Evolutionary conservation across 1,140 invertebrate genomes (phyloP), one percentile per base, ranked within the genome.

Genomic region (Lepidurus couesii): DNA sequence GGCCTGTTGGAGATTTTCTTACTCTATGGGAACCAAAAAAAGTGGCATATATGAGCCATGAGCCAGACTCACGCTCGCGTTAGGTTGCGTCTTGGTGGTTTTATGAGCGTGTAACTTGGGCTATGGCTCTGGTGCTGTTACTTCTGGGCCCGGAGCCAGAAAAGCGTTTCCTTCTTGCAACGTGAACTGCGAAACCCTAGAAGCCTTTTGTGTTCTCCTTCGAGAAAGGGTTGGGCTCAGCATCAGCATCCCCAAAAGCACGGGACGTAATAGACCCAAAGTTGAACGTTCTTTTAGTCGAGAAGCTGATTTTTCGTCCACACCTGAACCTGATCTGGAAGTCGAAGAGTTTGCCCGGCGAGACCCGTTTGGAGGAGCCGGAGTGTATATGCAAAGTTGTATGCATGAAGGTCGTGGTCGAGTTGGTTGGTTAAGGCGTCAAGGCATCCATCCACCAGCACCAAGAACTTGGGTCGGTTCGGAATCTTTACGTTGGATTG

Each of bases 291-390:
- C 53, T 65, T 65, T 13, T n/a, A 13, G 16, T 21, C 53, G n/a
- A 65, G 53, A 65, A 21, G 53, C 21, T 65, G 53, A 65, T 65
- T 65, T 34, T 34, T 65, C 53, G 53, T 65, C 53, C 53, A 65
- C 53, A 65, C 53, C 53, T 65, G 53, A 65, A 65, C 53, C 53
- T 65, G 53, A 65, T 65, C 53, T 65, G 53, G 53, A 65, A 65
- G 53, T 13, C 53, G 13, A 65, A 65, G 53, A 65, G 53, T 47
- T 65, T 65, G 53, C 53, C 53, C 53, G 53, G 7, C 13, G 53
- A 65, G 53, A 65, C 53, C 53, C 53, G 53, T 65, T 65, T 47
- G 16, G 16, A 13, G 16, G 6, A 65, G 53, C 53, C 53, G 6
- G 1, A 65, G 53, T n/a, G 53, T 21, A 21, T 65, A 65, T 65